phyloP scores from a whole-genome alignment of 2,888 invertebrate species.

The Stenchaetothrips biformis region DNA sequence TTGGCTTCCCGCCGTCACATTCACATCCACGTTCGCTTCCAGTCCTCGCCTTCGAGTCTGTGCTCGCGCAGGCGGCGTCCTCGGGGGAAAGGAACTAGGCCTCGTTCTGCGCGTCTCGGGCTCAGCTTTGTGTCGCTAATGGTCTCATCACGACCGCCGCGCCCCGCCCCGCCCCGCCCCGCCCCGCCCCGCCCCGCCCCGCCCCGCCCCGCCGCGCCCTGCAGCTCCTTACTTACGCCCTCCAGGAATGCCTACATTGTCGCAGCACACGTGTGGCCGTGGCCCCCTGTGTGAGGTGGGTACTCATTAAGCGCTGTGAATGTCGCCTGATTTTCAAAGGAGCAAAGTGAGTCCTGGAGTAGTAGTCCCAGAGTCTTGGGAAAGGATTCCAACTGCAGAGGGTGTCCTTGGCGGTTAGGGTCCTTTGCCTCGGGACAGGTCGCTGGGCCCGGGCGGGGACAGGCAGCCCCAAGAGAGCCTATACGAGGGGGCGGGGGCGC shows the following conservation, averaged over 20 bases:
- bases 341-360: not conserved
- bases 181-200: too few relatives aligned
- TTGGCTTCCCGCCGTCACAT: not conserved
- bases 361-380: too few relatives aligned
- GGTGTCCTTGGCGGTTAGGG: too few relatives aligned
- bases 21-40: not conserved
- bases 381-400: too few relatives aligned
- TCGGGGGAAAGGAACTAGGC: too few relatives aligned
- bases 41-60: too few relatives aligned
- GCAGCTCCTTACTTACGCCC: too few relatives aligned
- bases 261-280: too few relatives aligned
- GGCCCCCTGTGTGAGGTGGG: not conserved
- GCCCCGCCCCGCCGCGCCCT: too few relatives aligned
- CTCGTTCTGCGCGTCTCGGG: not conserved
- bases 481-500: conserved; percentile 1
- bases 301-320: not conserved
- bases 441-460: not conserved
- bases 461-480: not conserved
- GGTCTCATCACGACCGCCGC: conserved; percentile 1
- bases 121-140: conserved; percentile 14
- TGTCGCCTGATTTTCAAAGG: not conserved
- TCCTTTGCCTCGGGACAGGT: not conserved
- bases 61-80: too few relatives aligned
- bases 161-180: too few relatives aligned
- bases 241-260: too few relatives aligned